phyloP scores from a whole-genome alignment of 2,888 invertebrate species.

The Tromatobia lineatoria region DNA sequence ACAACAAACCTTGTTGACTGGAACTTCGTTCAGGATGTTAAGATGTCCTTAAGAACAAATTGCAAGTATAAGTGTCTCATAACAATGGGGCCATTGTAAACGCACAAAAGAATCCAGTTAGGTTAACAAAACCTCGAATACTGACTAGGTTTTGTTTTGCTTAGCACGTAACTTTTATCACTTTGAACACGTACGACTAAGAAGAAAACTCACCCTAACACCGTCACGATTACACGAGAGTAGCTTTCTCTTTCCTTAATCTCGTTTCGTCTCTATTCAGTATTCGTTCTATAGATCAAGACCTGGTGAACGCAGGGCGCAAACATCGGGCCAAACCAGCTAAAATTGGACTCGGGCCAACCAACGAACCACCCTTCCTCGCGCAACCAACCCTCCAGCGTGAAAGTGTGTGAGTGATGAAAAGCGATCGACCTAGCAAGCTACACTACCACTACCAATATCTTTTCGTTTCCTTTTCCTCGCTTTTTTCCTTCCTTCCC shows the following conservation, averaged over 20 bases:
- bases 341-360: slow-evolving; percentile 79
- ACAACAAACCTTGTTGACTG: too few species aligned
- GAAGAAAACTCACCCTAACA: background rate
- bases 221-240: background rate
- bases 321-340: slow-evolving; percentile 70
- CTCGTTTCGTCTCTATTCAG: slow-evolving; percentile 71
- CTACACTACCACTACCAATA: slow-evolving; percentile 20
- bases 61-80: too few species aligned
- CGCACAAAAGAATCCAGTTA: background rate
- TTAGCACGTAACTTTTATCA: background rate
- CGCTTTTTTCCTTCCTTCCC: background rate
- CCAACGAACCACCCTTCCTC: slow-evolving; percentile 42
- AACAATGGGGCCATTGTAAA: too few species aligned
- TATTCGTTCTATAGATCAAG: slow-evolving; percentile 69
- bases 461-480: slow-evolving; percentile 14
- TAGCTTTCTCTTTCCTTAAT: slow-evolving; percentile 4
- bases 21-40: too few species aligned
- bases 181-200: background rate
- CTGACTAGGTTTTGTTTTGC: background rate
- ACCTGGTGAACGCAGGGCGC: slow-evolving; percentile 63
- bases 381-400: slow-evolving; percentile 12
- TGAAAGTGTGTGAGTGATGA: slow-evolving; percentile 60
- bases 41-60: too few species aligned
- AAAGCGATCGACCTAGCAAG: slow-evolving; percentile 59
- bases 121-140: background rate